These are phyloP conservation scores for Onychorhynchus coronatus DNA, from an alignment of 2,113 vertebrate species.

Conservation along the genomic window DNA sequence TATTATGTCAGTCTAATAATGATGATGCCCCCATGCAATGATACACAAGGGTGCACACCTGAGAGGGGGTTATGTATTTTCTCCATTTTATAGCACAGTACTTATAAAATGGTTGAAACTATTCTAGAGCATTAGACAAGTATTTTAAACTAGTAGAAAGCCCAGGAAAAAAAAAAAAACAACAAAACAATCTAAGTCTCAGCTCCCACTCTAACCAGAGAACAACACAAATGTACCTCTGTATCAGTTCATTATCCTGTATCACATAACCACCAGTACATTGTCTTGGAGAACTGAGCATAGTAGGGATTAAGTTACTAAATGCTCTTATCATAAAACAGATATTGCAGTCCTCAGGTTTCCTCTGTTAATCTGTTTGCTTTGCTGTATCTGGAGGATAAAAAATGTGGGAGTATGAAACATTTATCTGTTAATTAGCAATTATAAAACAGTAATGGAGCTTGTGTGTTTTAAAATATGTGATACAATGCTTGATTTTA, in stretches of 20 bases:
- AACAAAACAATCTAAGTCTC: neutral
- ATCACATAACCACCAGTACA: neutral
- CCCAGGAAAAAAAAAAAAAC: neutral
- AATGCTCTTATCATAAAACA: conserved; percentile 47
- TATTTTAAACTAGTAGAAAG: neutral
- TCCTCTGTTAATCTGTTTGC: conserved; percentile 53
- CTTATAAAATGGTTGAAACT: neutral
- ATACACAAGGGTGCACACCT: neutral
- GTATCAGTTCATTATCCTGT: neutral
- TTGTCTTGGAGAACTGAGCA: neutral
- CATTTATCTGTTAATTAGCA: conserved; percentile 54
- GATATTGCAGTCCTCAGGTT: conserved; percentile 46
- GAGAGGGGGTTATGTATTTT: neutral
- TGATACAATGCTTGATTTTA: neutral
- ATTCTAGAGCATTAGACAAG: neutral
- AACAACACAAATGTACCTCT: neutral
- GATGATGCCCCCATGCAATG: neutral
- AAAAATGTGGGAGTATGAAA: conserved; percentile 58
- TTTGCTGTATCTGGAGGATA: conserved; percentile 49
- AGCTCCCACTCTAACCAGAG: neutral
- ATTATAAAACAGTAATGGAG: conserved; percentile 22
- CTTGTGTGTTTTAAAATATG: neutral
- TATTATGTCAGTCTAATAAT: neutral
- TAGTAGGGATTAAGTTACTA: conserved; percentile 14
- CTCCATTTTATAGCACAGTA: neutral